phyloP scores from a whole-genome alignment of 1,140 invertebrate species.

The Pogonognathellus flavescens region DNA sequence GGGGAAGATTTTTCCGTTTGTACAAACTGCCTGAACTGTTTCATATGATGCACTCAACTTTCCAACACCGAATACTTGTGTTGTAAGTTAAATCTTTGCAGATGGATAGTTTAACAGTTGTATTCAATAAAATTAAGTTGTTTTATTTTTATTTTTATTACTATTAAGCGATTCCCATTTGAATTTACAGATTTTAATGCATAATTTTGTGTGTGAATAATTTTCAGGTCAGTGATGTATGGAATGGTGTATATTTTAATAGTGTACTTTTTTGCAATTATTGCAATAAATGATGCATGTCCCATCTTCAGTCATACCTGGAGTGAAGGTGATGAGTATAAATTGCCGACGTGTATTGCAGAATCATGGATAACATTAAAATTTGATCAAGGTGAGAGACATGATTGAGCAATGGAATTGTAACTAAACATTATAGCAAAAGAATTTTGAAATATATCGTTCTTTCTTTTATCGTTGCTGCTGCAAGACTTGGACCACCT shows the following conservation, averaged over 20 bases:
- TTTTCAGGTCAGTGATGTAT: slow-evolving; percentile 54
- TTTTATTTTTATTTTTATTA: too few relatives aligned
- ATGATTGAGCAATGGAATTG: too few relatives aligned
- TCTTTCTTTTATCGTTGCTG: too few relatives aligned
- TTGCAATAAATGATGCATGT: slow-evolving; percentile 54
- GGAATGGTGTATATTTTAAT: slow-evolving; percentile 27
- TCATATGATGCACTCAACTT: slow-evolving; percentile 39
- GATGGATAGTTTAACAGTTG: neutral
- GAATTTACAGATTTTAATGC: too few relatives aligned
- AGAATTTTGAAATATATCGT: too few relatives aligned
- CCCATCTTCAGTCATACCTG: slow-evolving; percentile 11
- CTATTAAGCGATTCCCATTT: too few relatives aligned
- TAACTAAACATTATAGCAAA: neutral
- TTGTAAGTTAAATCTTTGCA: neutral
- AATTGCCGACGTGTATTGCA: slow-evolving; percentile 10
- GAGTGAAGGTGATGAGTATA: slow-evolving; percentile 52
- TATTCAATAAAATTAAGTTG: too few relatives aligned
- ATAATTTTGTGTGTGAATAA: too few relatives aligned
- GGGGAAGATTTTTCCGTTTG: slow-evolving; percentile 51
- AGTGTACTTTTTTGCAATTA: slow-evolving; percentile 7
- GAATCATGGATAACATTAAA: slow-evolving; percentile 23
- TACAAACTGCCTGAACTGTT: slow-evolving; percentile 39
- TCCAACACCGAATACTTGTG: slow-evolving; percentile 14
- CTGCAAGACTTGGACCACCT: neutral
- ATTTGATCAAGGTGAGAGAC: neutral